phyloP scores from a whole-genome alignment of 1,140 invertebrate genomes.

The Pararge aegeria region DNA sequence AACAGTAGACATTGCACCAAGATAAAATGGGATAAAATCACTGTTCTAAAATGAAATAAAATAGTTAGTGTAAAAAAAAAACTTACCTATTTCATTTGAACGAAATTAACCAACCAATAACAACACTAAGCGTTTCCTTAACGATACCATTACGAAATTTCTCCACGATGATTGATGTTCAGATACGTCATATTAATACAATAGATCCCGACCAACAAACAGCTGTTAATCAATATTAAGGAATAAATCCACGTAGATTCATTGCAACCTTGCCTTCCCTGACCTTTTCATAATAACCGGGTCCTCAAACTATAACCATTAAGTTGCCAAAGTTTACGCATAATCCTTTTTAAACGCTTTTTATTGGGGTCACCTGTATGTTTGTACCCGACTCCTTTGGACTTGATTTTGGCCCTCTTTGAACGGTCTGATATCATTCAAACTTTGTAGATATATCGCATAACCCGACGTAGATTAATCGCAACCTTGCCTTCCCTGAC shows the following conservation, averaged over 20 bases:
- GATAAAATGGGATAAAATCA: too few species aligned
- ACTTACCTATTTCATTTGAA: not conserved
- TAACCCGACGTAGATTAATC: constrained; percentile 7
- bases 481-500: not conserved
- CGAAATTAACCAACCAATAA: not conserved
- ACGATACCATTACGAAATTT: not conserved
- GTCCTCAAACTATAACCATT: not conserved
- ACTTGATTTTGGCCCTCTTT: too few species aligned
- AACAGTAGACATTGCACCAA: too few species aligned
- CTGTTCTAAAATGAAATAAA: too few species aligned
- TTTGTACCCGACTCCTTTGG: too few species aligned
- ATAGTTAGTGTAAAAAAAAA: too few species aligned
- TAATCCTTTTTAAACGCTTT: not conserved
- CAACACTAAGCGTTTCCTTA: not conserved
- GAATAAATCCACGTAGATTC: constrained; percentile 8
- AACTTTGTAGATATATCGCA: too few species aligned
- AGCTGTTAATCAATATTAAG: constrained; percentile 3
- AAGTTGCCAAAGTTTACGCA: not conserved
- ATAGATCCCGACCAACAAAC: constrained; percentile 2
- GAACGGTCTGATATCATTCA: too few species aligned
- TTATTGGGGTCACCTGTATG: too few species aligned
- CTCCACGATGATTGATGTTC: not conserved
- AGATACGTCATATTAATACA: constrained; percentile 6
- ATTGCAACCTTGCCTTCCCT: not conserved
- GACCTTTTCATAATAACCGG: not conserved